Conservation (phyloP, 1,140 invertebrate genomes). For the Drosophila ambigua region DNA sequence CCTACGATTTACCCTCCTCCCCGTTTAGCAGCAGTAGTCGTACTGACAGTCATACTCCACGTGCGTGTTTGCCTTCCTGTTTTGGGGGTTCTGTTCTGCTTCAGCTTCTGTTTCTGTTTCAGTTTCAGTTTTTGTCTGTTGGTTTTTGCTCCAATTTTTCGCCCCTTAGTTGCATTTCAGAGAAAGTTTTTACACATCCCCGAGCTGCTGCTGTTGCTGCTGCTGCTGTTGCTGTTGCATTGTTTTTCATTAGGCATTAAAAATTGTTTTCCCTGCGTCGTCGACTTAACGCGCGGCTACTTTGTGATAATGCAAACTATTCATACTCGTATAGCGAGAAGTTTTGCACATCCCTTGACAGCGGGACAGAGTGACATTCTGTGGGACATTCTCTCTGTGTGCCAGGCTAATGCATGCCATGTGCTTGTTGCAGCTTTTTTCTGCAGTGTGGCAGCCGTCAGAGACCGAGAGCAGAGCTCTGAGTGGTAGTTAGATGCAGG, state of each 20-base stretch:
- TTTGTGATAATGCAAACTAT: constrained; percentile 47
- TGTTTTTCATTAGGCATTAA: constrained; percentile 68
- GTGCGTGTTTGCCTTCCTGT: background rate
- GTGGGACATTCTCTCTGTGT: background rate
- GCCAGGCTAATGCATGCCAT: constrained; percentile 27
- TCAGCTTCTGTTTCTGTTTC: background rate
- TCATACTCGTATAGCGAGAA: constrained; percentile 4
- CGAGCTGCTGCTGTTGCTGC: constrained; percentile 19
- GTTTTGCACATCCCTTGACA: constrained; percentile 7
- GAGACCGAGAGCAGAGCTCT: constrained; percentile 32
- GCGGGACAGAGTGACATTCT: background rate
- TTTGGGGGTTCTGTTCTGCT: constrained; percentile 24
- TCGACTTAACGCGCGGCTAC: constrained; percentile 60
- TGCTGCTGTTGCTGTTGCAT: constrained; percentile 39
- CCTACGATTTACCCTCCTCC: background rate
- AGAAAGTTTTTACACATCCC: constrained; percentile 33
- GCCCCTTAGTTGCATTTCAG: constrained; percentile 22
- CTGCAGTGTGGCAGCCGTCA: constrained; percentile 23
- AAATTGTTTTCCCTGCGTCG: constrained; percentile 65
- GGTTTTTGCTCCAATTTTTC: constrained; percentile 30
- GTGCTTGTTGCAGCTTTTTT: constrained; percentile 23
- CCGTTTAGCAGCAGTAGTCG: too few species aligned
- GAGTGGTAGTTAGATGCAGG: constrained; percentile 61
- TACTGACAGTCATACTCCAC: background rate
- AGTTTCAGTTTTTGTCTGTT: constrained; percentile 1